Percentiles rank a stretch among this genome's conserved stretches.
phyloP scores from a whole-genome alignment of 2,113 vertebrate genomes.

The Epinephelus fuscoguttatus region DNA sequence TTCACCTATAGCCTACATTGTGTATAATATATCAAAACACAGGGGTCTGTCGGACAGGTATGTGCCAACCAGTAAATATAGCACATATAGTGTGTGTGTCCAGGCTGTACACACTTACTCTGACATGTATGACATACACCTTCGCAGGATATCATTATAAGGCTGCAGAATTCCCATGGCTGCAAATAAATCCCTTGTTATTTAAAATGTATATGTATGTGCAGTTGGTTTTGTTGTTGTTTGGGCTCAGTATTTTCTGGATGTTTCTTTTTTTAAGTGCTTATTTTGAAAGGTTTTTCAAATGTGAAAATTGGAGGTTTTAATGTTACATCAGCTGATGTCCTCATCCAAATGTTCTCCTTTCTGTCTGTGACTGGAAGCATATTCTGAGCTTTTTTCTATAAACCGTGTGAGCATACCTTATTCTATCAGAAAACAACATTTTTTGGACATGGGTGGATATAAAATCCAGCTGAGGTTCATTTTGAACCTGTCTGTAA shows the following conservation, averaged over 20 bases:
- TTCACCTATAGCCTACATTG: conserved; percentile 7
- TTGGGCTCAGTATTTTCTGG: background rate
- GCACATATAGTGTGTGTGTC: too few relatives aligned
- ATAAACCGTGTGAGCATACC: too few relatives aligned
- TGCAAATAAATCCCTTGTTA: background rate
- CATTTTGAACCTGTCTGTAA: background rate
- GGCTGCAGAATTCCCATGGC: background rate
- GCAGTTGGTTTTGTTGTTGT: background rate
- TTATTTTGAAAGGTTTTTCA: background rate
- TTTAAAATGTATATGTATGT: background rate
- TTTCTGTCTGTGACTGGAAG: background rate
- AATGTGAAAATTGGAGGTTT: background rate
- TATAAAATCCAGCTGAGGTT: background rate
- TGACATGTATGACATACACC: background rate
- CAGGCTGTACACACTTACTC: background rate
- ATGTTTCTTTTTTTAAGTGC: background rate
- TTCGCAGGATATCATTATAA: background rate
- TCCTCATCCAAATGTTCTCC: too few relatives aligned
- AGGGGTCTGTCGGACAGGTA: conserved; percentile 1
- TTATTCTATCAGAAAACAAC: background rate
- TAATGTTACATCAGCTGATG: too few relatives aligned
- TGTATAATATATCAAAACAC: conserved; percentile 22
- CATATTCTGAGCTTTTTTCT: background rate
- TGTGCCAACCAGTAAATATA: background rate
- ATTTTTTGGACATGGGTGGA: background rate